Conservation (phyloP, 2,888 invertebrate genomes). For the Nebria salina region DNA sequence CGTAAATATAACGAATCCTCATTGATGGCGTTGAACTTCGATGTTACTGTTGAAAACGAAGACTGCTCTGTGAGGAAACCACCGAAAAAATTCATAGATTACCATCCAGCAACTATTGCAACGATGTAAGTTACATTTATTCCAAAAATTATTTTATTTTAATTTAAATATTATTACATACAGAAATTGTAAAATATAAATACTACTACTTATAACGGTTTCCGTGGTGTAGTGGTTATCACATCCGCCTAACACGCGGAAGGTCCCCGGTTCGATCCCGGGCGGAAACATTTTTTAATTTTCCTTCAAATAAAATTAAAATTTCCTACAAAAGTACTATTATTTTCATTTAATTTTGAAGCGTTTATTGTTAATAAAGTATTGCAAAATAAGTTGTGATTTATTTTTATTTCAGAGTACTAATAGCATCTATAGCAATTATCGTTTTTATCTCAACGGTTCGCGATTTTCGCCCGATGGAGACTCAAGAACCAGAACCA, state of each 20-base stretch:
- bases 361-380: neutral
- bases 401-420: conserved; percentile 58
- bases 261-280: conserved; percentile 91
- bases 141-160: neutral
- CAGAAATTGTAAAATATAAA: neutral
- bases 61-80: conserved; percentile 70
- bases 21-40: conserved; percentile 65
- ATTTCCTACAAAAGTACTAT: too few relatives aligned
- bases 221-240: conserved; percentile 68
- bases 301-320: too few relatives aligned
- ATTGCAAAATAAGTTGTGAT: neutral
- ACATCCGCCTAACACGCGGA: conserved; percentile 93
- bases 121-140: conserved; percentile 24
- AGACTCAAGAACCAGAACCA: conserved; percentile 48
- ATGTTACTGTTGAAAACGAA: conserved; percentile 66
- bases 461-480: conserved; percentile 59
- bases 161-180: neutral
- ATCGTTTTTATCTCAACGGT: conserved; percentile 63
- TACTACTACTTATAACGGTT: neutral
- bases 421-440: conserved; percentile 62
- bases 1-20: conserved; percentile 68
- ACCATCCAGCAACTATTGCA: conserved; percentile 25
- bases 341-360: neutral
- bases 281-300: conserved; percentile 73
- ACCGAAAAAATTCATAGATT: conserved; percentile 21